A percentile compares a stretch with the other conserved stretches of the same genome.
Evolutionary conservation across 2,113 vertebrate genomes (phyloP).

Genomic region (Dissostichus mawsoni): DNA sequence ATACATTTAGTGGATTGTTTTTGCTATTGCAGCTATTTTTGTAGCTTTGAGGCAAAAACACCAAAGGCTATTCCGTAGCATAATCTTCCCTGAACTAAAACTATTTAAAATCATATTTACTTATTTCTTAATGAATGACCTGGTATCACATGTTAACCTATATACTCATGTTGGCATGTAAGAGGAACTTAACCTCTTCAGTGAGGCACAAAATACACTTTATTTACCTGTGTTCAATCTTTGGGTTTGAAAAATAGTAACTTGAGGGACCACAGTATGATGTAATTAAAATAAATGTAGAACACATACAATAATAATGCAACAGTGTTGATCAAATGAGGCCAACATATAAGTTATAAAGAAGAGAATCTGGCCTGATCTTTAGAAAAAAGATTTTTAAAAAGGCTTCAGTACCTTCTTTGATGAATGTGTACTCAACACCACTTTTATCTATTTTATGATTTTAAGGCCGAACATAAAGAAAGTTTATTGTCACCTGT

Average conservation of each 20-base stretch:
- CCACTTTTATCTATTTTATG: constrained; percentile 43
- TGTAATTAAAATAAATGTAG: constrained; percentile 51
- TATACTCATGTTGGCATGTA: not conserved
- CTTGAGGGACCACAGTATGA: constrained; percentile 26
- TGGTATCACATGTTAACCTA: constrained; percentile 13
- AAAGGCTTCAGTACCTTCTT: constrained; percentile 14
- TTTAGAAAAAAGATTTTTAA: constrained; percentile 7
- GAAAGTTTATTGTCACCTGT: constrained; percentile 47
- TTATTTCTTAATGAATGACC: no score
- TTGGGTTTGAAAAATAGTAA: constrained; percentile 43
- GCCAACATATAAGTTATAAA: constrained; percentile 17
- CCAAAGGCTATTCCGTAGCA: no score
- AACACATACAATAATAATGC: constrained; percentile 49
- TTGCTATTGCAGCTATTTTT: no score
- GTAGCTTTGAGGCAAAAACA: no score
- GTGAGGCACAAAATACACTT: constrained; percentile 2
- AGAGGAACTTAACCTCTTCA: constrained; percentile 3
- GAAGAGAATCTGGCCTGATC: constrained; percentile 12
- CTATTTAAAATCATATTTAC: no score
- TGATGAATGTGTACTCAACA: not conserved
- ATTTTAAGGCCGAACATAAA: constrained; percentile 48
- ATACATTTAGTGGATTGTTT: no score
- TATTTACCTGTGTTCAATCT: constrained; percentile 34
- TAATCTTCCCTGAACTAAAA: no score
- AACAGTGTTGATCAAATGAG: constrained; percentile 35